phyloP scores from a whole-genome alignment of 2,113 vertebrate species.

The Mobula hypostoma region DNA sequence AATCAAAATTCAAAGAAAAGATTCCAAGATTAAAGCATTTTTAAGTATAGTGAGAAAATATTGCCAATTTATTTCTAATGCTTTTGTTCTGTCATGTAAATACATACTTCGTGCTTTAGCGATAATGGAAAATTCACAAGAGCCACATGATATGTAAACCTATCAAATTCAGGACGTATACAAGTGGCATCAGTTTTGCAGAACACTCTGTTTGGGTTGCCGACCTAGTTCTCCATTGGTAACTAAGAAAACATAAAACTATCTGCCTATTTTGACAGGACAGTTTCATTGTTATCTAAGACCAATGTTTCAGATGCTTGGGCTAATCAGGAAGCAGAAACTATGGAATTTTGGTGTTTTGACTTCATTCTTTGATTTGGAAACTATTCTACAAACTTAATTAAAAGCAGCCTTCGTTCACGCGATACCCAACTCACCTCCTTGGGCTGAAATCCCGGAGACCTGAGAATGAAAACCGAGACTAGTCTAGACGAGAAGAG shows the following conservation, averaged over 20 bases:
- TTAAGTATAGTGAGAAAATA: background rate
- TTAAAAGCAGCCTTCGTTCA: background rate
- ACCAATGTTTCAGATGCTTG: background rate
- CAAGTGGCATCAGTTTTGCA: background rate
- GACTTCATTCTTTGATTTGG: background rate
- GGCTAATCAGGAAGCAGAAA: background rate
- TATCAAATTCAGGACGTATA: background rate
- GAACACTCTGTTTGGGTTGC: background rate
- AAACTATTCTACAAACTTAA: background rate
- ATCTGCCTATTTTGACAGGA: background rate
- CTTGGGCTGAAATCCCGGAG: too few relatives aligned
- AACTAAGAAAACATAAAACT: background rate
- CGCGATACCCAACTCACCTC: background rate
- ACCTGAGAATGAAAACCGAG: too few relatives aligned
- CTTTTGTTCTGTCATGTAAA: background rate
- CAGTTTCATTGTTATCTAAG: background rate
- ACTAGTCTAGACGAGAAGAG: too few relatives aligned
- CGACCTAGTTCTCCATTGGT: background rate
- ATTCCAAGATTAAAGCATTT: background rate
- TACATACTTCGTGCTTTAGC: too few relatives aligned
- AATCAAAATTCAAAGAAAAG: conserved; percentile 20
- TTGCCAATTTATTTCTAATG: background rate
- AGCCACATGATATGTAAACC: background rate
- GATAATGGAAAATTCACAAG: background rate
- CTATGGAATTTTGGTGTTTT: background rate